A percentile compares a stretch with the other conserved stretches of the same genome.
These are phyloP conservation scores for Sebastes fasciatus DNA, from an alignment of 2,113 vertebrate genomes.

Conservation along the genomic window DNA sequence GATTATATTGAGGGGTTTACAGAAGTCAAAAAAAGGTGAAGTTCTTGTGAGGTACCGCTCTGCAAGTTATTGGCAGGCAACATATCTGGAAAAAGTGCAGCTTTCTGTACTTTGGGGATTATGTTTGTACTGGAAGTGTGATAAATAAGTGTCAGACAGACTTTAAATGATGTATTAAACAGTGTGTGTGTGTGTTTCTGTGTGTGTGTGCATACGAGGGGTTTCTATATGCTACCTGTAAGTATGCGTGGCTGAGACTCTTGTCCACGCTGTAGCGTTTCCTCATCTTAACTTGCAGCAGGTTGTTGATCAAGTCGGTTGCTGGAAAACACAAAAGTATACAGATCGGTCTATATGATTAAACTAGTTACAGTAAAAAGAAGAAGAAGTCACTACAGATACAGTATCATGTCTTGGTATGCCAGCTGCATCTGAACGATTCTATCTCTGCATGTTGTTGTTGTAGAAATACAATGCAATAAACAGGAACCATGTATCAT, in stretches of 20 bases:
- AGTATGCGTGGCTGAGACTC: constrained; percentile 91
- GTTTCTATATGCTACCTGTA: constrained; percentile 85
- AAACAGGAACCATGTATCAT: background rate
- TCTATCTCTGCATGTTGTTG: background rate
- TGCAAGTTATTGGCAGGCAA: background rate
- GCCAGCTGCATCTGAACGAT: background rate
- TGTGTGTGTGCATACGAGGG: background rate
- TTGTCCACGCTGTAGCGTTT: constrained; percentile 96
- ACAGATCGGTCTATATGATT: background rate
- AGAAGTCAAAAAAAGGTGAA: background rate
- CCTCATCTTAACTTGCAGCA: constrained; percentile 95
- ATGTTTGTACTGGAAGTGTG: background rate
- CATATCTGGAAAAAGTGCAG: background rate
- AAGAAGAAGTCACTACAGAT: background rate
- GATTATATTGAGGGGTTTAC: background rate
- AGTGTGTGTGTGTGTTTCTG: background rate
- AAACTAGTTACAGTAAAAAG: background rate
- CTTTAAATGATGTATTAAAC: background rate
- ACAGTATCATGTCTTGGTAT: background rate
- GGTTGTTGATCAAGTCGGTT: constrained; percentile 94
- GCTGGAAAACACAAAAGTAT: constrained; percentile 76
- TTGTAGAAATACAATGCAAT: background rate
- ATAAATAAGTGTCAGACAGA: background rate
- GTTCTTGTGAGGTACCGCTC: background rate
- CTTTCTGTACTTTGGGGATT: background rate